Conservation (phyloP, 2,888 invertebrate species). For the Zygothrica quintamaculata region DNA sequence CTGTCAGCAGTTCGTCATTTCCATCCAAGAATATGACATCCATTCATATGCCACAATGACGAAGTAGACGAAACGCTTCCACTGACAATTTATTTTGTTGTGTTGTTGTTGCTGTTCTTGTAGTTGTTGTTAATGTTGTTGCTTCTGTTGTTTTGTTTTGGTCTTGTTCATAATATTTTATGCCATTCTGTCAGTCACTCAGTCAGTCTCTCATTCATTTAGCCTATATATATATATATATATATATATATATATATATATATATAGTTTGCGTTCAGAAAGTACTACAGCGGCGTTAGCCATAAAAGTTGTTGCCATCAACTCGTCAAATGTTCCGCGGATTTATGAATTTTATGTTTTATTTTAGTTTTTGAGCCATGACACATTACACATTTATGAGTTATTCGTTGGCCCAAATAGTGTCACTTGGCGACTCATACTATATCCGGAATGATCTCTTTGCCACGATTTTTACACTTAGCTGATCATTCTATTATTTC, state of each 20-base stretch:
- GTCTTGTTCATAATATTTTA: conserved; percentile 7
- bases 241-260: conserved; percentile 12
- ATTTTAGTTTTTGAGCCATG: conserved; percentile 41
- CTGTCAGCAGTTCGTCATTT: conserved; percentile 85
- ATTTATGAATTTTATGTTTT: conserved; percentile 53
- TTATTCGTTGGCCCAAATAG: conserved; percentile 16
- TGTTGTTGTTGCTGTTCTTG: background rate
- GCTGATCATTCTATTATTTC: no score
- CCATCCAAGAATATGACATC: conserved; percentile 78
- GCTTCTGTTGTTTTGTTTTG: no score
- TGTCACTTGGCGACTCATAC: conserved; percentile 3
- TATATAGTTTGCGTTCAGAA: background rate
- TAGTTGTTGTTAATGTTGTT: no score
- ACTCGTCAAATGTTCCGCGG: conserved; percentile 37
- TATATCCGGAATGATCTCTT: no score
- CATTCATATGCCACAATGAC: conserved; percentile 73
- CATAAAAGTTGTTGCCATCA: conserved; percentile 41
- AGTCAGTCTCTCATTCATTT: conserved; percentile 5
- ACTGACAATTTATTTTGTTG: conserved; percentile 37
- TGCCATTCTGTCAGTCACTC: conserved; percentile 18
- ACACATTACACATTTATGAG: conserved; percentile 29
- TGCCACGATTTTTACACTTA: no score
- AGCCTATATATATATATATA: no score
- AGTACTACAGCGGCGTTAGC: conserved; percentile 2
- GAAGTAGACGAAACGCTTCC: conserved; percentile 64